Conservation (phyloP, 2,888 invertebrate species). For the Terebella lapidaria region DNA sequence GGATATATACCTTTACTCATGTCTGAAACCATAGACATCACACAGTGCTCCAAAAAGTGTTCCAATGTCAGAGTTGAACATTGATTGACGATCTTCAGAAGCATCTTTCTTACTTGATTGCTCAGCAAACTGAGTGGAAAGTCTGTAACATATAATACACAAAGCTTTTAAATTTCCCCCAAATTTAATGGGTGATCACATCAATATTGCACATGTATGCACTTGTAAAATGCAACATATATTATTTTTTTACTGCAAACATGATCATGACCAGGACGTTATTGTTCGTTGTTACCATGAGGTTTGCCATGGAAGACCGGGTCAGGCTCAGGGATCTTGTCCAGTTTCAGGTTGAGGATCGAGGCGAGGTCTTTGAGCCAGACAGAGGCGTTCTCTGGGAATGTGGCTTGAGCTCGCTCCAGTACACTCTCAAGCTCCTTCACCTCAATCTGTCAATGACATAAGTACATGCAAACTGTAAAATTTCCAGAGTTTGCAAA, state of each 20-base stretch:
- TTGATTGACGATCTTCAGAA: constrained; percentile 37
- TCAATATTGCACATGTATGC: too few relatives aligned
- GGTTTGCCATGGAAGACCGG: constrained; percentile 39
- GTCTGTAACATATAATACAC: constrained; percentile 27
- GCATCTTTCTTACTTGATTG: constrained; percentile 31
- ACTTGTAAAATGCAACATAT: too few relatives aligned
- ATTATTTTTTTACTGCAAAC: too few relatives aligned
- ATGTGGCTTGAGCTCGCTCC: constrained; percentile 38
- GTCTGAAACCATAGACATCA: constrained; percentile 43
- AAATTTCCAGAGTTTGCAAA: too few relatives aligned
- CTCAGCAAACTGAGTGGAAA: constrained; percentile 41
- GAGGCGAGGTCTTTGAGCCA: constrained; percentile 53
- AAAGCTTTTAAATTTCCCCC: too few relatives aligned
- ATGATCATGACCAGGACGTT: not conserved
- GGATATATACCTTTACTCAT: constrained; percentile 40
- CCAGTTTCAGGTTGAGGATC: constrained; percentile 44
- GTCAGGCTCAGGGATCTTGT: constrained; percentile 37
- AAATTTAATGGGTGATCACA: too few relatives aligned
- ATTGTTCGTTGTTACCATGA: constrained; percentile 28
- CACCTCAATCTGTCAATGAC: constrained; percentile 36
- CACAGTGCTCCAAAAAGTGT: constrained; percentile 45
- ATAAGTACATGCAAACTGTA: not conserved
- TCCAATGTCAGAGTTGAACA: constrained; percentile 38
- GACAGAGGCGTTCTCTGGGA: constrained; percentile 48
- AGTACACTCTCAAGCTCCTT: constrained; percentile 43